Base-by-base conservation (phyloP, 2,888 invertebrate genomes). In the Meta bourneti region DNA sequence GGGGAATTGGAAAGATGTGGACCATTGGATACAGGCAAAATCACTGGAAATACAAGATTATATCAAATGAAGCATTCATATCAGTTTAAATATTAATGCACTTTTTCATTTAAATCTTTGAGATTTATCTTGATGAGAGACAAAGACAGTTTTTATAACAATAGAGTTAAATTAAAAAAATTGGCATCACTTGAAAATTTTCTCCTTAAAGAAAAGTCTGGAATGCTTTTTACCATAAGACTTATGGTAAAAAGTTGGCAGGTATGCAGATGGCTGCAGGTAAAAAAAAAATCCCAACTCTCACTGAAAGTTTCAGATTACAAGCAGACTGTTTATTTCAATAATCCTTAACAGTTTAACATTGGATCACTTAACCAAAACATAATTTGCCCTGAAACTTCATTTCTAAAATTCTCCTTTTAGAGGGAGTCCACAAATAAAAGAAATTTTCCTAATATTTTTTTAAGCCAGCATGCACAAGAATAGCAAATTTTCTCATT, bases 21-120 rank as follows among this genome's bases (percentile, higher is more conserved):
- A 0, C 71, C 70, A 77, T 61, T 81, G 1, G 61, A 69, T n/a
- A 83, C 78, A 16, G 91, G 87, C 20, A 87, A 70, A 19, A 91
- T 91, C 49, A 83, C 91, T 91, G 34, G 7, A 87, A 69, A 78
- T 49, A 19, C 13, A 61, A 34, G 19, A 71, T 16, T 8, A 71
- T 20, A 49, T n/a, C 7, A 78, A 78, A 78, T 7, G 7, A 7
- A 34, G 34, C 74, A 74, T 19, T 11, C 34, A 9, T 11, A 34
- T 19, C 19, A 34, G 34, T 34, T 34, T 34, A 1, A 34, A 19
- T n/a, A 7, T 0, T 19, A 34, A n/a, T 74, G 7, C 34, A 9
- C 74, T 6, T 11, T 34, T 20, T 8, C 11, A n/a, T 19, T 74
- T 20, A 34, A 11, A 34, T 34, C 11, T 7, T 8, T 34, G n/a